These are phyloP conservation scores for Cepphus grylle DNA, from an alignment of 2,113 vertebrate genomes.

Conservation along the genomic window DNA sequence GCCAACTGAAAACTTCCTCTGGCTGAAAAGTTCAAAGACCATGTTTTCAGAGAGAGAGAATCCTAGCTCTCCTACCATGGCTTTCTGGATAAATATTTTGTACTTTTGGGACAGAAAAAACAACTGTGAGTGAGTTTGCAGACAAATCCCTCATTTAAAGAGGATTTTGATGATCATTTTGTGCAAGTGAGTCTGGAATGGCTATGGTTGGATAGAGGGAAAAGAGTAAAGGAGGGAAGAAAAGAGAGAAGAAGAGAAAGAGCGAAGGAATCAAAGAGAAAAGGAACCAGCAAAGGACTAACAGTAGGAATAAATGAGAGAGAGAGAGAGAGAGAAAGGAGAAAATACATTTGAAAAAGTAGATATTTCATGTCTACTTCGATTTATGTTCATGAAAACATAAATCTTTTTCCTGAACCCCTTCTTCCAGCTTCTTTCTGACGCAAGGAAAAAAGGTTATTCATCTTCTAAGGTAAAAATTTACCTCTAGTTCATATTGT, in stretches of 20 bases:
- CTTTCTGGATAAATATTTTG: constrained; percentile 12
- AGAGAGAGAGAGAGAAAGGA: not conserved
- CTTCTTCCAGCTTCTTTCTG: not conserved
- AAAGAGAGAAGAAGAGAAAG: not conserved
- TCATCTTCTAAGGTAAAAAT: not conserved
- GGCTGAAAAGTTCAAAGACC: constrained; percentile 50
- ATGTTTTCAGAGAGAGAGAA: not conserved
- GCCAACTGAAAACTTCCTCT: constrained; percentile 58
- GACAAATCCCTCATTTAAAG: not conserved
- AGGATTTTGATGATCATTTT: not conserved
- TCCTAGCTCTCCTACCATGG: not conserved
- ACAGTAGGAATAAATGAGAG: not conserved
- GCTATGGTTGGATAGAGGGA: not conserved
- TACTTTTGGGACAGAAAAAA: not conserved
- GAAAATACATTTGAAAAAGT: not conserved
- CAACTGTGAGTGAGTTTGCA: not conserved
- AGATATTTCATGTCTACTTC: not conserved
- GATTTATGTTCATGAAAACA: not conserved
- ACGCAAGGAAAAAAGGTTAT: not conserved
- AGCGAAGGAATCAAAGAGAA: not conserved
- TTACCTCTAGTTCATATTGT: not conserved
- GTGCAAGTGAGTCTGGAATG: not conserved
- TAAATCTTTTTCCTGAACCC: not conserved
- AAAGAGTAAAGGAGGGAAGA: not conserved
- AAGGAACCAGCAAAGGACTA: not conserved